Base-by-base conservation (phyloP, 2,113 vertebrate genomes). In the Cephalopholis sonnerati region DNA sequence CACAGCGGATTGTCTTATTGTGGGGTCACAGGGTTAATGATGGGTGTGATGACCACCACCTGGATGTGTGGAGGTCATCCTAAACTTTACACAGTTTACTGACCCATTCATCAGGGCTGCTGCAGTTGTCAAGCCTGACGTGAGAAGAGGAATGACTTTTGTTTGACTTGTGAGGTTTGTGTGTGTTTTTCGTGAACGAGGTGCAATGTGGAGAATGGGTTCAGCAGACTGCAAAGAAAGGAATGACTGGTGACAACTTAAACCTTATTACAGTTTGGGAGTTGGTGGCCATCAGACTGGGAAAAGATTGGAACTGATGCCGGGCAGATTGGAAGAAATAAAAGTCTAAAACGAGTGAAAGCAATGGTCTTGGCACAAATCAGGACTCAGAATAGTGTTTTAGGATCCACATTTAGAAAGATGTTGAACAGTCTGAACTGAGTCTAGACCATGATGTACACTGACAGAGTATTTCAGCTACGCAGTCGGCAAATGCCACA, bases 11-110 rank as follows among this genome's bases (percentile, higher is more conserved):
- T 48, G 55, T 81, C 79, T 63, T 24, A 77, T 3, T 48, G 17
- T 3, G 27, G 61, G 86, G 90, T 89, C 81, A 44, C 50, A 12
- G 55, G 81, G 91, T 90, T 86, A 91, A 84, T 62, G 83, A 51
- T 25, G 16, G 39, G 62, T 76, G 78, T 77, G 72, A 87, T 62
- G 82, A 71, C 67, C 70, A 84, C 78, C 91, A 91, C 90, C 90
- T 92, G 87, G 81, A 83, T 77, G 83, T 39, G 8, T 54, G 11
- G 59, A 83, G 67, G 83, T 84, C 41, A 44, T 44, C 41, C 76
- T 27, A 51, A 62, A 82, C 32, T 62, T 22, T 50, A 64, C 17
- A 55, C 72, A 48, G 78, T 87, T 88, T 80, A 84, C 61, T 29
- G 68, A 78, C 24, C 61, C 29, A 39, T 83, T 82, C 69, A 69